Base-by-base conservation (phyloP, 2,113 vertebrate species). In the Aphelocoma coerulescens region DNA sequence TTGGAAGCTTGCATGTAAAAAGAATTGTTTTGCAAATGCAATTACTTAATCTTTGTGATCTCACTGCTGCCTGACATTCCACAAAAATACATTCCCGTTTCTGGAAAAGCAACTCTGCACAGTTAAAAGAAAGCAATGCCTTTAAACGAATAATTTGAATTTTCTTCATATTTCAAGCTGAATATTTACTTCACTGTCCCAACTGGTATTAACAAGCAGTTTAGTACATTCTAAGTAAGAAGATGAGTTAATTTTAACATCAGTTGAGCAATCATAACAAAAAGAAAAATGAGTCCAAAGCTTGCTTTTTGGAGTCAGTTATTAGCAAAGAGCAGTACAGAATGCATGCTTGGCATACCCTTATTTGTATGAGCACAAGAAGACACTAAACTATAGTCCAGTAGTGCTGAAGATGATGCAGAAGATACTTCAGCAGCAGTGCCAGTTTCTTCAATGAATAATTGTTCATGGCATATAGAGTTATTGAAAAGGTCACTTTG, bases 261-360 rank as follows among this genome's bases (percentile, higher is more conserved):
- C 48, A 75, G 43, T 54, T 94, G 43, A 89, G 32, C 4, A 3
- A 30, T 26, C 71, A 73, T 11, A 89, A 72, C 21, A 62, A 54
- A 72, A 79, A 79, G 37, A 84, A 89, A 92, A 91, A 61, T 30
- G 17, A 94, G 62, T 75, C 35, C 59, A 80, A 51, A 78, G 87
- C 43, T 94, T 86, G 73, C 41, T 67, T 86, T 94, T 62, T 90
- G 49, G 74, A 68, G 93, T 89, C 80, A 97, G 89, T 91, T 92
- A 89, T 94, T 96, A 96, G 95, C 65, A 90, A 86, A 93, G 51
- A 91, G 55, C 48, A 95, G 93, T 32, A 89, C 67, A 97, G 84
- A 96, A 82, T 41, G 67, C 96, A 97, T 97, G 93, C 96, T 95
- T 91, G 92, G 59, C 94, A 97, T 98, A 98, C 98, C 98, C 98